These are phyloP conservation scores for Andrena bucephala DNA, from an alignment of 2,888 invertebrate species.

Conservation along the genomic window DNA sequence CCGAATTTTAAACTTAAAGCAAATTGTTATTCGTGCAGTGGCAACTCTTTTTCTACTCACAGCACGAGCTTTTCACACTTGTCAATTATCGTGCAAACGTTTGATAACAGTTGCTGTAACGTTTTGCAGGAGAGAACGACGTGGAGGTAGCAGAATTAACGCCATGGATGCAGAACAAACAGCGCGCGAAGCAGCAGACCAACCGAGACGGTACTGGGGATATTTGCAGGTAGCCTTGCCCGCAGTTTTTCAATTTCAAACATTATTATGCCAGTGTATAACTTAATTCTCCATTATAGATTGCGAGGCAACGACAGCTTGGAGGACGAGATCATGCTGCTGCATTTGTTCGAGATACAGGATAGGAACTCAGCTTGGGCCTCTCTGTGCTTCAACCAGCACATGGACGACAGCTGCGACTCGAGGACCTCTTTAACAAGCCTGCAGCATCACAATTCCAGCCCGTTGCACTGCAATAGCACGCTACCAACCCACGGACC, in stretches of 20 bases:
- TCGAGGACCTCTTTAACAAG: constrained; percentile 65
- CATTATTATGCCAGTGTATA: neutral
- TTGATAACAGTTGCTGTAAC: constrained; percentile 27
- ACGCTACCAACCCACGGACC: constrained; percentile 59
- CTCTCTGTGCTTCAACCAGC: constrained; percentile 77
- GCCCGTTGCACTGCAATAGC: constrained; percentile 66
- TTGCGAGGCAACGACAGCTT: constrained; percentile 78
- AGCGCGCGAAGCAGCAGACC: constrained; percentile 69
- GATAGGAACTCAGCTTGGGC: constrained; percentile 82
- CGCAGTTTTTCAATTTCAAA: neutral
- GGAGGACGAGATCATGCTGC: constrained; percentile 87
- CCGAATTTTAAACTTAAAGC: constrained; percentile 9
- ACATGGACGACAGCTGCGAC: constrained; percentile 74
- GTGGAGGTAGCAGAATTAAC: constrained; percentile 87
- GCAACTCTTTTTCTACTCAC: neutral
- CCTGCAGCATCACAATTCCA: constrained; percentile 73
- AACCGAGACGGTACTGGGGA: constrained; percentile 49
- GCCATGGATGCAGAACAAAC: constrained; percentile 79
- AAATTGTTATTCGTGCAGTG: constrained; percentile 1
- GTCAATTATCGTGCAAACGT: neutral
- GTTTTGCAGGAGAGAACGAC: constrained; percentile 88
- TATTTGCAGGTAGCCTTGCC: constrained; percentile 47
- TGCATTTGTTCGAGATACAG: constrained; percentile 87
- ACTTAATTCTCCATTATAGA: constrained; percentile 45
- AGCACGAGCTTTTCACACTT: neutral